These are phyloP conservation scores for Hephaestus fuliginosus DNA, from an alignment of 2,797 vertebrate species.

Conservation along the genomic window DNA sequence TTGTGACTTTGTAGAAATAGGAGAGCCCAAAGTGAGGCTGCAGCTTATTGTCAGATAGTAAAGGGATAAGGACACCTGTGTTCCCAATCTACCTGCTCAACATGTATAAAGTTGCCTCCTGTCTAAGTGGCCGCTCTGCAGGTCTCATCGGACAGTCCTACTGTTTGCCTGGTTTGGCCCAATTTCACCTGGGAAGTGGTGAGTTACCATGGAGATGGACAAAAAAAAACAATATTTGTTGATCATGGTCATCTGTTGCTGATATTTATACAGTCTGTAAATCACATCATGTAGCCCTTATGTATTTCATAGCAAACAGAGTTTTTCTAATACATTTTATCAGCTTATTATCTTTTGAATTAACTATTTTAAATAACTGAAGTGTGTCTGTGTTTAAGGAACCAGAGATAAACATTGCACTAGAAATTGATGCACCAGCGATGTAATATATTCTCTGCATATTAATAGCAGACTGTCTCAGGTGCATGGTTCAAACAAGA, in stretches of 20 bases:
- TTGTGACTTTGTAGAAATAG: constrained; percentile 1
- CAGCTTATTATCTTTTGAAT: not conserved
- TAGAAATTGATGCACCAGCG: not conserved
- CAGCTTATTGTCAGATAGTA: not conserved
- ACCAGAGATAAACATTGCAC: not conserved
- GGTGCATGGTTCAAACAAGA: too few species aligned
- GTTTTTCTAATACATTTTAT: not conserved
- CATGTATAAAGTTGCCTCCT: constrained; percentile 58
- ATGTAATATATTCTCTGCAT: not conserved
- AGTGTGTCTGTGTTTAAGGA: not conserved
- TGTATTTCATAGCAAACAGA: too few species aligned
- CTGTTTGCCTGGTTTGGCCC: constrained; percentile 37
- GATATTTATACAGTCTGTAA: not conserved
- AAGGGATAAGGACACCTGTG: not conserved
- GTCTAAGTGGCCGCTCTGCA: constrained; percentile 26
- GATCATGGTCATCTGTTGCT: not conserved
- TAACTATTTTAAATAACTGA: not conserved
- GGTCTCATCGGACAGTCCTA: constrained; percentile 14
- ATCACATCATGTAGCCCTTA: too few species aligned
- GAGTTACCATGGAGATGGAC: constrained; percentile 50
- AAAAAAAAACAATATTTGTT: not conserved
- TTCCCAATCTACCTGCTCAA: not conserved
- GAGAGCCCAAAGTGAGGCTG: not conserved
- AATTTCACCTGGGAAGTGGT: constrained; percentile 67
- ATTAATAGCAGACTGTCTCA: not conserved